Evolutionary conservation across 1,140 invertebrate species (phyloP).

Genomic region (Drosophila ambigua): DNA sequence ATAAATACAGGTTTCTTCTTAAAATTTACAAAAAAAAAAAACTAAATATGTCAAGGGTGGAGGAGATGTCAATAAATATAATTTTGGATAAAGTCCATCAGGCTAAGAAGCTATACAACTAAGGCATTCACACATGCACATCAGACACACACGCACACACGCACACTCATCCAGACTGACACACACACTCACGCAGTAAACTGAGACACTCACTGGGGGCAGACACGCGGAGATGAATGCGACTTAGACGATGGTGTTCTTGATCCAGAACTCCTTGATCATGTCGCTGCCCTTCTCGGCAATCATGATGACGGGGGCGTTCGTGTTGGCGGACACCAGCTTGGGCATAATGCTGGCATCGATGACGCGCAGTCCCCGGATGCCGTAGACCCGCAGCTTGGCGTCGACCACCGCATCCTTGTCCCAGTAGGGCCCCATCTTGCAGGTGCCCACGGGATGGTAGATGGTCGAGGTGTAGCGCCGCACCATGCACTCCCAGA

Average conservation of each 20-base stretch:
- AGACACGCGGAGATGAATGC: not conserved
- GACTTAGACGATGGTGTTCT: conserved; percentile 77
- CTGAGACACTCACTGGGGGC: conserved; percentile 1
- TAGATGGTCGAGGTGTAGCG: conserved; percentile 92
- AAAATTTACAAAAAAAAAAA: conserved; percentile 40
- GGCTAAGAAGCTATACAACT: conserved; percentile 8
- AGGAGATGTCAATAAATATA: not conserved
- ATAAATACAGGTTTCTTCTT: conserved; percentile 60
- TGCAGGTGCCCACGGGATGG: conserved; percentile 95
- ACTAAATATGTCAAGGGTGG: too few species aligned
- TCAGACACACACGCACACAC: conserved; percentile 1
- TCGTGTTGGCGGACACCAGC: conserved; percentile 92
- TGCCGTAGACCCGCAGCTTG: conserved; percentile 91
- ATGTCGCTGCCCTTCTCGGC: conserved; percentile 93
- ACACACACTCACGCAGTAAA: not conserved
- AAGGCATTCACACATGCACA: conserved; percentile 23
- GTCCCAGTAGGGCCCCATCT: conserved; percentile 96
- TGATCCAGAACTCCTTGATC: conserved; percentile 92
- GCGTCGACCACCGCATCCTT: conserved; percentile 94
- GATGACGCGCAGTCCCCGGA: conserved; percentile 91
- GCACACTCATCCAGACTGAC: conserved; percentile 5
- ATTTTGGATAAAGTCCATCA: conserved; percentile 18
- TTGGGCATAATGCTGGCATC: conserved; percentile 94
- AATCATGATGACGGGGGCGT: conserved; percentile 93
- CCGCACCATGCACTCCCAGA: conserved; percentile 93